Evolutionary conservation across 2,797 vertebrate species (phyloP), one percentile per base, ranked within the genome.

Genomic region (Rhinoraja longicauda): DNA sequence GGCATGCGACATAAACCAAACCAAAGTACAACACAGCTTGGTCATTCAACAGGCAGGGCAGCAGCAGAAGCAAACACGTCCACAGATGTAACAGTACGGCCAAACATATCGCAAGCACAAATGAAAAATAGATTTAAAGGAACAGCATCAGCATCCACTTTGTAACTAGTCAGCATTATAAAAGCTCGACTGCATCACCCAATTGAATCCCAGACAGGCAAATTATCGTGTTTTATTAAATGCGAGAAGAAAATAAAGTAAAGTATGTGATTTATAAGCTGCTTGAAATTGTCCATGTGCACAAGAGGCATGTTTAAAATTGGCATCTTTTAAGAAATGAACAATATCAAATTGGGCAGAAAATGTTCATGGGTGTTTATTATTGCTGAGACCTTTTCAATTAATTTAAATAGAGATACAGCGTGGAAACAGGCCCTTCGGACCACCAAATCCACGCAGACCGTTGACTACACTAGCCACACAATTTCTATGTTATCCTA

Each of bases 91-190:
- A 36, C 84, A 88, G 59, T 32, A 88, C 9, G 9, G 32, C 76
- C 32, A 36, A 77, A 77, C 32, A 36, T 36, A 21, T 36, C n/a
- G 36, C 62, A 36, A 32, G 84, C 84, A 67, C 21, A 67, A 64
- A 67, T 32, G 59, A 64, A 7, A 70, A 86, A 29, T 64, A 59
- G 32, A 0, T 67, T 88, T 36, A 10, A 88, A 36, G 84, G 64
- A 17, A 67, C 62, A 67, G 84, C 84, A 88, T 67, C 62, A 67
- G 84, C 84, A 88, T 67, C 84, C 84, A 62, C 84, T 88, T 88
- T 36, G 29, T 10, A 21, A 67, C 9, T 9, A 88, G 32, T 67
- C 59, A 88, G 19, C 84, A 21, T 32, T 36, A 10, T 0, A 9
- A 1, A 19, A 88, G 19, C 17, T 36, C 6, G 67, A 62, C 36